Percentiles rank a stretch among this genome's conserved stretches.
Conservation (phyloP, 2,888 invertebrate genomes). For the Mythimna ferrago region DNA sequence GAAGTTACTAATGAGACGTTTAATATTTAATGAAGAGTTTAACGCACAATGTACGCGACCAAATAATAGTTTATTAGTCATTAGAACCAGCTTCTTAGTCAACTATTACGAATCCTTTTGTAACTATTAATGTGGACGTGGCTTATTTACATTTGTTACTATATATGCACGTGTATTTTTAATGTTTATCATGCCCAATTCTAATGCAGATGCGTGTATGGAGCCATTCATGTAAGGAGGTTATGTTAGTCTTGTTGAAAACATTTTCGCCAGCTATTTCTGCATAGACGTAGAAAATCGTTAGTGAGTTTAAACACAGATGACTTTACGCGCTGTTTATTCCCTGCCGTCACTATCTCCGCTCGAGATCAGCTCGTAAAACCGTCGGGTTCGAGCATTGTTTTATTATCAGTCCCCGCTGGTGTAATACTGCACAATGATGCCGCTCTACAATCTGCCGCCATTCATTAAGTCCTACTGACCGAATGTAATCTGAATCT, state of each 20-base stretch:
- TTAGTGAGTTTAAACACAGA: conserved; percentile 70
- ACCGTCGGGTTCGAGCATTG: conserved; percentile 78
- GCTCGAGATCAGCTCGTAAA: conserved; percentile 81
- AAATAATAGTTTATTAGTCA: conserved; percentile 24
- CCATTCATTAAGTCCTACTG: conserved; percentile 76
- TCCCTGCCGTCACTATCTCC: conserved; percentile 76
- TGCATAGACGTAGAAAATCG: conserved; percentile 37
- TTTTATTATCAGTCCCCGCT: conserved; percentile 80
- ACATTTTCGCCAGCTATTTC: conserved; percentile 33
- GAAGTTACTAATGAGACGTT: conserved; percentile 38
- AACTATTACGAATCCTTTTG: conserved; percentile 40
- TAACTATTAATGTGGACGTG: conserved; percentile 67
- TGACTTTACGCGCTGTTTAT: conserved; percentile 82
- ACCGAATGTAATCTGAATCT: conserved; percentile 67
- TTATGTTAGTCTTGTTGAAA: conserved; percentile 23
- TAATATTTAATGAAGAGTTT: conserved; percentile 32
- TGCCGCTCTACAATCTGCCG: conserved; percentile 76
- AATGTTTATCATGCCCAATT: conserved; percentile 48
- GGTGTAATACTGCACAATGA: conserved; percentile 78
- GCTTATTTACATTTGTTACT: conserved; percentile 62
- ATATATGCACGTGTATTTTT: conserved; percentile 67
- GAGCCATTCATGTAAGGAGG: conserved; percentile 29
- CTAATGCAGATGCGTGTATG: conserved; percentile 44
- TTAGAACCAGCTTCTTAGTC: conserved; percentile 27
- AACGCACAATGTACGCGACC: conserved; percentile 34